Evolutionary conservation across 35 echinoderm and acorn worm species (phyloP).

Genomic region (Holothuria glaberrima): DNA sequence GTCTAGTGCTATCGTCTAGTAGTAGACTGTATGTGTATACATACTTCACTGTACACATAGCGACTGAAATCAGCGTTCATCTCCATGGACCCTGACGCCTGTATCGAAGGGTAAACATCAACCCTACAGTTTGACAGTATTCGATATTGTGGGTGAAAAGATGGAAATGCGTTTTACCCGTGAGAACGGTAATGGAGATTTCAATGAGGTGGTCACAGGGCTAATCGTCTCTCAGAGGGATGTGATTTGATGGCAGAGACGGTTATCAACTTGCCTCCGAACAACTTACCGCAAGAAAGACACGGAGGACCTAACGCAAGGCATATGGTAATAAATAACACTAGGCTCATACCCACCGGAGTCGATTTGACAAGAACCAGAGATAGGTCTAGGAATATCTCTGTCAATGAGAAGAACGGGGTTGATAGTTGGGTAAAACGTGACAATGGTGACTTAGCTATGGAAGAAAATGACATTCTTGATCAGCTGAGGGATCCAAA

Average conservation of each 20-base stretch:
- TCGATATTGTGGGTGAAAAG: too few relatives aligned
- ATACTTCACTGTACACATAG: not conserved
- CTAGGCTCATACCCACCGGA: slow-evolving; percentile 33
- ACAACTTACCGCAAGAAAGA: slow-evolving; percentile 63
- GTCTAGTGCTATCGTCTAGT: too few relatives aligned
- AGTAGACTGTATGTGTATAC: too few relatives aligned
- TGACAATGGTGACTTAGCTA: slow-evolving; percentile 65
- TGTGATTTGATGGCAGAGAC: slow-evolving; percentile 86
- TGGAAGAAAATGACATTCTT: slow-evolving; percentile 98
- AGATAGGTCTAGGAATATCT: not conserved
- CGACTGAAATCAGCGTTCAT: slow-evolving; percentile 13
- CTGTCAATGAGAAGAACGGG: not conserved
- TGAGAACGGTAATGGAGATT: too few relatives aligned
- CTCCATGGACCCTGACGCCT: slow-evolving; percentile 20
- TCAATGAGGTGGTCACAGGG: too few relatives aligned
- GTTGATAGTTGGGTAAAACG: not conserved
- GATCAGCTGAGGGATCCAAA: slow-evolving; percentile 81
- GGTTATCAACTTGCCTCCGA: slow-evolving; percentile 92
- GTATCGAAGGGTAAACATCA: too few relatives aligned
- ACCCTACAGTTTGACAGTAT: too few relatives aligned
- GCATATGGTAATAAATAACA: slow-evolving; percentile 29
- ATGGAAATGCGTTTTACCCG: too few relatives aligned
- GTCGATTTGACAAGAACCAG: not conserved
- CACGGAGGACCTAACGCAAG: slow-evolving; percentile 22
- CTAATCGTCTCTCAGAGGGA: not conserved